Evolutionary conservation across 2,797 vertebrate species (phyloP).

Genomic region (Orestias chungarensis): DNA sequence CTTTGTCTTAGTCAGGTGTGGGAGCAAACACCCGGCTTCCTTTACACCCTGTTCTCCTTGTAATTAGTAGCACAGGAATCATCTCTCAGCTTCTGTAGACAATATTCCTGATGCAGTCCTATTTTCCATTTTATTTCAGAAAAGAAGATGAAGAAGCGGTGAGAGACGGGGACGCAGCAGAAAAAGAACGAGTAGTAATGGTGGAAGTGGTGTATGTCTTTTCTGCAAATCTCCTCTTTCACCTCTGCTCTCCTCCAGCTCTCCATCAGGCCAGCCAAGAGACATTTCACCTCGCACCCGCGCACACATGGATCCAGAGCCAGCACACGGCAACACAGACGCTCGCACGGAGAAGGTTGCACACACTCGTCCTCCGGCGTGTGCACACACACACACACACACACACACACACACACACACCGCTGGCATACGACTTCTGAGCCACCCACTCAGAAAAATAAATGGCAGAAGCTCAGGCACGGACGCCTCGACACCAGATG

Average conservation of each 20-base stretch:
- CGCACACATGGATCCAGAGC: conserved; percentile 77
- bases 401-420: conserved; percentile 22
- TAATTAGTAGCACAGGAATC: conserved; percentile 20
- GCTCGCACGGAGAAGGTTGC: no score
- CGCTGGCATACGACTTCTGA: conserved; percentile 70
- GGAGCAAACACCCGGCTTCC: conserved; percentile 17
- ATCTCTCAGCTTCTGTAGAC: conserved; percentile 32
- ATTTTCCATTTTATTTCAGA: conserved; percentile 23
- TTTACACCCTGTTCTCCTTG: conserved; percentile 8
- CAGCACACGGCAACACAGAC: conserved; percentile 50
- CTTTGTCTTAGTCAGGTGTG: conserved; percentile 20
- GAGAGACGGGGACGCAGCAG: conserved; percentile 46
- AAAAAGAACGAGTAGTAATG: conserved; percentile 73
- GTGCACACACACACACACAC: conserved; percentile 14
- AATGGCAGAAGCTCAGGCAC: conserved; percentile 65
- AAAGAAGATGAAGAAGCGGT: conserved; percentile 10
- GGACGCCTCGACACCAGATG: conserved; percentile 67
- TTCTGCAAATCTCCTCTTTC: conserved; percentile 83
- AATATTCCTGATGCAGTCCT: conserved; percentile 30
- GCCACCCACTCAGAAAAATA: conserved; percentile 78
- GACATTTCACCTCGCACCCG: conserved; percentile 81
- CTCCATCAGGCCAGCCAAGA: conserved; percentile 78
- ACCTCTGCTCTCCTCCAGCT: conserved; percentile 78
- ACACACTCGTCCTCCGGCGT: conserved; percentile 8
- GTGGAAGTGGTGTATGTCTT: conserved; percentile 85